Evolutionary conservation across 1,140 invertebrate species (phyloP), one percentile per base, ranked within the genome.

Genomic region (Odontomachus brunneus): DNA sequence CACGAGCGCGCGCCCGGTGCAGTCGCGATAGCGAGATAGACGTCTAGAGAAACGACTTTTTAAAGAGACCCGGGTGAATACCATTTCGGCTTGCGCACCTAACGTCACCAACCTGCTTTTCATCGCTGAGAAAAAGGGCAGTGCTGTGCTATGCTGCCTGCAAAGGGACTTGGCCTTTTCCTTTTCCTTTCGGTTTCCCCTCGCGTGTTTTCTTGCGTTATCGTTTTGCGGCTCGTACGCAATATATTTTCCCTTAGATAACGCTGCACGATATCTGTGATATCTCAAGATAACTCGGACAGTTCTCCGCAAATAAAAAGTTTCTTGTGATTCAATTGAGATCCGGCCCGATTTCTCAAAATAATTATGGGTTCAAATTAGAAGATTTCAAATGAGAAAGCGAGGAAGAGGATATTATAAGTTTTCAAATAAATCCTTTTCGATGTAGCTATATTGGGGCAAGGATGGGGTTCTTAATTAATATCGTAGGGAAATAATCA

Each of bases 11-110:
- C 48, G 17, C 62, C 49, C 72, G 12, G 51, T 22, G 38, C 26
- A 53, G 44, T 17, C 53, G 44, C 71, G 82, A 76, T 82, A 83
- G 72, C 53, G 22, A 78, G 84, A 84, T 83, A 78, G 85, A 86
- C 85, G 84, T 82, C 83, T 60, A 87, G 84, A 86, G 82, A 86
- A 86, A 87, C 80, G 84, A 82, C 72, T 78, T 59, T 78, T 51
- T 71, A 87, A 86, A 87, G 82, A 86, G 66, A 82, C 85, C 63
- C 84, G 85, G 67, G 63, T 86, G 85, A 87, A 86, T 83, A 82
- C 59, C 72, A 76, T 86, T 87, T 87, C 59, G 85, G 85, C 33
- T 71, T 80, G 66, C 72, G 76, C 83, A 85, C 83, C 73, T 85
- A 73, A 62, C 78, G 71, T 82, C 38, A 63, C 63, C 82, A 72